Conservation (phyloP, 2,888 invertebrate species). For the Papilio gigon region DNA sequence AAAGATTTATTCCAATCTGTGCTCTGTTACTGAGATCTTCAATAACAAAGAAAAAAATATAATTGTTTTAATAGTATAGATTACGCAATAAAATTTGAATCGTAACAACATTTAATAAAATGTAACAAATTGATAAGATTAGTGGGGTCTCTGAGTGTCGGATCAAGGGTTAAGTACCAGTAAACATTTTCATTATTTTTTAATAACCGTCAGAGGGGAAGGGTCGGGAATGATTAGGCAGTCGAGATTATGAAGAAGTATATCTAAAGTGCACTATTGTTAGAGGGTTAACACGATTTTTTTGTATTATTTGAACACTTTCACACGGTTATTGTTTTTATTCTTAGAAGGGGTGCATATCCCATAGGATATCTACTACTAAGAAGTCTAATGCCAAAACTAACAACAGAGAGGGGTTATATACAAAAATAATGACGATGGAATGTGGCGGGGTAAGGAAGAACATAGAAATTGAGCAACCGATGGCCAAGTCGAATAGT, state of each 20-base stretch:
- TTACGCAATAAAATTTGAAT: slow-evolving; percentile 29
- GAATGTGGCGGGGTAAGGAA: no score
- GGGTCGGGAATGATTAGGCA: slow-evolving; percentile 59
- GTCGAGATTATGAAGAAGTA: slow-evolving; percentile 50
- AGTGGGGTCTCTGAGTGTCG: slow-evolving; percentile 50
- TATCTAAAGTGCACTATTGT: slow-evolving; percentile 42
- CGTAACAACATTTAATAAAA: slow-evolving; percentile 45
- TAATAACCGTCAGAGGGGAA: slow-evolving; percentile 63
- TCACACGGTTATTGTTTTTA: slow-evolving; percentile 63
- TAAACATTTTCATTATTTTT: slow-evolving; percentile 74
- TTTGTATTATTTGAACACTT: slow-evolving; percentile 52
- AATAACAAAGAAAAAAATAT: no score
- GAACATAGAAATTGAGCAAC: no score
- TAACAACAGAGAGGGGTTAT: slow-evolving; percentile 1
- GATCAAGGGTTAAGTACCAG: slow-evolving; percentile 75
- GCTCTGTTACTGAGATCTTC: no score
- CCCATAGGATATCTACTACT: slow-evolving; percentile 39
- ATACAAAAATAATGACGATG: no score
- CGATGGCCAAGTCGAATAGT: no score
- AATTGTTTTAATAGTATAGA: no score
- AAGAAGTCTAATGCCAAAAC: slow-evolving; percentile 23
- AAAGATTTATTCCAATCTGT: no score
- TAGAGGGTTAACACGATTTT: slow-evolving; percentile 53
- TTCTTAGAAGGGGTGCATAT: slow-evolving; percentile 50
- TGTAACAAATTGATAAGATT: slow-evolving; percentile 67